These are phyloP conservation scores for Chironomus tentans DNA, from an alignment of 2,888 invertebrate genomes.

Conservation along the genomic window DNA sequence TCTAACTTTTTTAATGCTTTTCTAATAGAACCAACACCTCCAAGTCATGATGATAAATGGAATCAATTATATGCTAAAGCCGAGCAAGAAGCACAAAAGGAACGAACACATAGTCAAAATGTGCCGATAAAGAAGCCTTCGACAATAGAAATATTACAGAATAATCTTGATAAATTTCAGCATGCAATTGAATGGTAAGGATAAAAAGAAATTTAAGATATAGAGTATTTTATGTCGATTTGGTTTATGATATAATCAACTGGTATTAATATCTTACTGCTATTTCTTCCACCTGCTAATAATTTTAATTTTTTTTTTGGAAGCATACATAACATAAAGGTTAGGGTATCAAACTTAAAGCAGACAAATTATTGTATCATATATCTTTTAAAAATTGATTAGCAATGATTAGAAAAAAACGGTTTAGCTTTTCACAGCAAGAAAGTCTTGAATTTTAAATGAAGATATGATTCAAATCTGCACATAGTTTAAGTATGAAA, in stretches of 20 bases:
- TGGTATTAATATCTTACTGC: background rate
- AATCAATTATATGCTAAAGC: conserved; percentile 26
- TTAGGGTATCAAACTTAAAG: no score
- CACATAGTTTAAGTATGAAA: no score
- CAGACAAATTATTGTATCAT: no score
- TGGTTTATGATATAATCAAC: no score
- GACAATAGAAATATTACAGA: conserved; percentile 25
- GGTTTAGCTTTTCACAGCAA: no score
- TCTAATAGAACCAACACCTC: conserved; percentile 22
- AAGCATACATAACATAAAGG: no score
- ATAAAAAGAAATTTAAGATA: background rate
- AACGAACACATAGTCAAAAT: conserved; percentile 11
- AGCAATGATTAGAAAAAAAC: no score
- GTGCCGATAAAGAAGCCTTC: conserved; percentile 17
- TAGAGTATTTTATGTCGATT: background rate
- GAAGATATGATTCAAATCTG: no score
- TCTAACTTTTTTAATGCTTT: background rate
- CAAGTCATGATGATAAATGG: conserved; percentile 23
- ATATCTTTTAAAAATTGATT: no score
- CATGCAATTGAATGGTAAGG: conserved; percentile 22
- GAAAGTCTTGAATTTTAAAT: no score
- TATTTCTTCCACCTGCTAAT: background rate
- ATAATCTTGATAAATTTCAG: conserved; percentile 26
- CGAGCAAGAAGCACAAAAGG: conserved; percentile 20
- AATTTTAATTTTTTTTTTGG: background rate